These are phyloP conservation scores for Cyphomyrus plagiostoma DNA, from an alignment of 2,113 vertebrate species.

Conservation along the genomic window DNA sequence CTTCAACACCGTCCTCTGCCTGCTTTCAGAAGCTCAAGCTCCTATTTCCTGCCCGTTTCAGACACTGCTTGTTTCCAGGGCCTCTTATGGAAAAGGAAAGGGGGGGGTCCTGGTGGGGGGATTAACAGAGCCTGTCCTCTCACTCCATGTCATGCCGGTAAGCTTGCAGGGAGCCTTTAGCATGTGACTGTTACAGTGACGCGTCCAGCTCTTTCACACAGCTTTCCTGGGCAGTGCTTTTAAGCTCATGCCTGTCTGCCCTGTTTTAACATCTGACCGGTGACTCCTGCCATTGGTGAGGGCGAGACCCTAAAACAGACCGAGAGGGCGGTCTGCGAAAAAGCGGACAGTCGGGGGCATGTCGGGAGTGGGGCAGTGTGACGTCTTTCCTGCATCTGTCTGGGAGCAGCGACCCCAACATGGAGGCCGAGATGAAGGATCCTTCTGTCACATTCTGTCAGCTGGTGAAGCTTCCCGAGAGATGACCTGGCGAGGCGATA, in stretches of 20 bases:
- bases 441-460: background rate
- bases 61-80: conserved; percentile 12
- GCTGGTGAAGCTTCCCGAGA: background rate
- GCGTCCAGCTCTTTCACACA: conserved; percentile 11
- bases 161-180: conserved; percentile 27
- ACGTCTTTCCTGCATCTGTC: background rate
- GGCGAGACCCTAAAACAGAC: background rate
- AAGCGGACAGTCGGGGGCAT: background rate
- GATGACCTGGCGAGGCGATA: background rate
- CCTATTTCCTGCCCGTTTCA: conserved; percentile 28
- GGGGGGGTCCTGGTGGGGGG: background rate
- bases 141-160: conserved; percentile 25
- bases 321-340: background rate
- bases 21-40: conserved; percentile 3
- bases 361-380: background rate
- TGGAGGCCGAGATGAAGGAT: background rate
- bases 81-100: conserved; percentile 18
- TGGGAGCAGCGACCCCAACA: background rate
- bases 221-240: background rate
- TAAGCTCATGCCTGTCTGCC: background rate
- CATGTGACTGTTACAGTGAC: conserved; percentile 25
- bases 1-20: conserved; percentile 15
- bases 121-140: conserved; percentile 25
- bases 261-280: background rate
- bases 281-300: background rate